phyloP scores from a whole-genome alignment of 2,797 vertebrate genomes.

The Aldrovandia affinis region DNA sequence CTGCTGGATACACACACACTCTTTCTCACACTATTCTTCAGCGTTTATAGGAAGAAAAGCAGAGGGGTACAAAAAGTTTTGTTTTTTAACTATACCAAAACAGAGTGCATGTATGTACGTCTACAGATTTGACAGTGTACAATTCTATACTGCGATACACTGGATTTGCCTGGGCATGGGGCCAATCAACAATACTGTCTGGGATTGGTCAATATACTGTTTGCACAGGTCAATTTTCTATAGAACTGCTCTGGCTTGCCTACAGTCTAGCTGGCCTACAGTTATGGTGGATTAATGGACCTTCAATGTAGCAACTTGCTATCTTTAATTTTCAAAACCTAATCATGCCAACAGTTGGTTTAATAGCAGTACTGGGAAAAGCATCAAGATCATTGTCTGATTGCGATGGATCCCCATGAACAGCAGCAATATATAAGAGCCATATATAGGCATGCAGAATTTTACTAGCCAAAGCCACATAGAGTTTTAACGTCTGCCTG shows the following conservation, averaged over 20 bases:
- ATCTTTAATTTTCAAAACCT: neutral
- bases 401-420: neutral
- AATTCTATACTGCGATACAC: neutral
- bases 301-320: neutral
- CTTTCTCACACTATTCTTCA: conserved; percentile 2
- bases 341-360: neutral
- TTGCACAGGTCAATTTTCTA: neutral
- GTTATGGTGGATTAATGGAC: neutral
- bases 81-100: neutral
- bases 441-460: neutral
- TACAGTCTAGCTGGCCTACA: neutral
- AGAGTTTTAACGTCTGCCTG: neutral
- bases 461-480: neutral
- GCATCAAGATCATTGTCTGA: neutral
- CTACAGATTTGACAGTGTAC: neutral
- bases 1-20: conserved; percentile 53
- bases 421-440: neutral
- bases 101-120: neutral
- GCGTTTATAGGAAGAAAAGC: neutral
- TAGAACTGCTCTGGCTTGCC: neutral
- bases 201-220: neutral
- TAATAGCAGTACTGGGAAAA: neutral
- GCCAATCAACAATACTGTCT: neutral
- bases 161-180: neutral
- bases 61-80: neutral